phyloP scores from a whole-genome alignment of 2,113 vertebrate genomes.

The Sarotherodon lohbergeri region DNA sequence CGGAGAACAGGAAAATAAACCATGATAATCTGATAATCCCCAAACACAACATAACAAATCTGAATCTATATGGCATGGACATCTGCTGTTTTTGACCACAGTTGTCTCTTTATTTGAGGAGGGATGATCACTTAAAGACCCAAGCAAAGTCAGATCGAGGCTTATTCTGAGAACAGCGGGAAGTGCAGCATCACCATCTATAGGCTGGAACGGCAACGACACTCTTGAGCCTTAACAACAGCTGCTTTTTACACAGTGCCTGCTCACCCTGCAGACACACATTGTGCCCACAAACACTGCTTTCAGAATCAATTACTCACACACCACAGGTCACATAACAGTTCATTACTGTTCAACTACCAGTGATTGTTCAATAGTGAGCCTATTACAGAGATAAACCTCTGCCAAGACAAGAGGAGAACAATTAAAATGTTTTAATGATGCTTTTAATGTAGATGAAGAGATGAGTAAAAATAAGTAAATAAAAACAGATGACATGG shows the following conservation, averaged over 20 bases:
- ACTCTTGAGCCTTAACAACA: slow-evolving; percentile 5
- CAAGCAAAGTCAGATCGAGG: background rate
- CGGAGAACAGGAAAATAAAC: background rate
- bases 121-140: background rate
- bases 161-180: background rate
- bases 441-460: slow-evolving; percentile 37
- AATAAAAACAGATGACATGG: slow-evolving; percentile 8
- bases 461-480: slow-evolving; percentile 30
- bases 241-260: slow-evolving; percentile 36
- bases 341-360: slow-evolving; percentile 68
- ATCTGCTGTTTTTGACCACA: slow-evolving; percentile 21
- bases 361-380: slow-evolving; percentile 54
- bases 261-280: slow-evolving; percentile 37
- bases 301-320: slow-evolving; percentile 69
- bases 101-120: background rate
- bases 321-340: slow-evolving; percentile 62
- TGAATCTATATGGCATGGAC: background rate
- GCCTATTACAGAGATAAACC: slow-evolving; percentile 48
- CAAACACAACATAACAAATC: slow-evolving; percentile 18
- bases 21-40: slow-evolving; percentile 8
- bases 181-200: slow-evolving; percentile 67
- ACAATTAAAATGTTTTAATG: slow-evolving; percentile 53
- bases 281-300: slow-evolving; percentile 46
- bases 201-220: slow-evolving; percentile 15
- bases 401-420: slow-evolving; percentile 37